Percentiles rank a stretch among this genome's conserved stretches.
phyloP scores from a whole-genome alignment of 1,140 invertebrate species.

The Drosophila triauraria region DNA sequence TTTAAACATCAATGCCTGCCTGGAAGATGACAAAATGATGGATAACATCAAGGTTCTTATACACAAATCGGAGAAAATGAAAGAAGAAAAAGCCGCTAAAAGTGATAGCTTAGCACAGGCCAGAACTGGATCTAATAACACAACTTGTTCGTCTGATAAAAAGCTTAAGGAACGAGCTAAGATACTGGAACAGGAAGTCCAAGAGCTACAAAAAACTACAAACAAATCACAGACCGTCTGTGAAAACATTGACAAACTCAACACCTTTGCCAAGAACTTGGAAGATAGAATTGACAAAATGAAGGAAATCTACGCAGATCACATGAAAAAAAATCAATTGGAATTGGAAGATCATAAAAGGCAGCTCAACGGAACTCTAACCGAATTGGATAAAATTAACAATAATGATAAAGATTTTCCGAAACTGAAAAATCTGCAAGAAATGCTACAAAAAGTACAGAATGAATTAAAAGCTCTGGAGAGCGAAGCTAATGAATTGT shows the following conservation, averaged over 20 bases:
- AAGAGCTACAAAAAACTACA: not conserved
- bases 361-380: not conserved
- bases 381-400: not conserved
- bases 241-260: slow-evolving; percentile 18
- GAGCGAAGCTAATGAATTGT: not conserved
- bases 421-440: not conserved
- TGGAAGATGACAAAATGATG: not conserved
- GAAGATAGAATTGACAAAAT: not conserved
- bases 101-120: too few species aligned
- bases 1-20: not conserved
- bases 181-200: not conserved
- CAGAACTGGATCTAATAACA: too few species aligned
- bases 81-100: not conserved
- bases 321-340: not conserved
- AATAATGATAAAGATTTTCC: not conserved
- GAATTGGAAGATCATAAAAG: not conserved
- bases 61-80: not conserved
- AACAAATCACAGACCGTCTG: slow-evolving; percentile 9
- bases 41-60: not conserved
- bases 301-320: slow-evolving; percentile 1
- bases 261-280: not conserved
- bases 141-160: not conserved
- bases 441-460: not conserved
- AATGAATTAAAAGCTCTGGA: not conserved
- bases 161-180: not conserved